Evolutionary conservation across 2,113 vertebrate genomes (phyloP).

Genomic region (Lepus timidus): DNA sequence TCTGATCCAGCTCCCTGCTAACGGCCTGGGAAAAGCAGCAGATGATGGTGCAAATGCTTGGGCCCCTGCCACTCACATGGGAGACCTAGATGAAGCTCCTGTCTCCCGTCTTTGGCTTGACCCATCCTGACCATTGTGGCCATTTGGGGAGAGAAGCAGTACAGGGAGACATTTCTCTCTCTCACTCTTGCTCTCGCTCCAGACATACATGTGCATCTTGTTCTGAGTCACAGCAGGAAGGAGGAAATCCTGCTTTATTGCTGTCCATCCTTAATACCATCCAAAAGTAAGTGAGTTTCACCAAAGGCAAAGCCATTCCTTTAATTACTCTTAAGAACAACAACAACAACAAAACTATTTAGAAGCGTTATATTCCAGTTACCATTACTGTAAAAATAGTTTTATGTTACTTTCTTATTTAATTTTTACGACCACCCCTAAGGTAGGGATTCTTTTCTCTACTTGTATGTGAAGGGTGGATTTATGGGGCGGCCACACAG

Average conservation of each 20-base stretch:
- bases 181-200: no score
- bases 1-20: no score
- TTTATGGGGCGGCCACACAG: no score
- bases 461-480: neutral
- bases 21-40: no score
- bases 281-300: constrained; percentile 36
- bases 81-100: no score
- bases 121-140: neutral
- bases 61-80: no score
- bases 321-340: neutral
- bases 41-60: no score
- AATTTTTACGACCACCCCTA: neutral
- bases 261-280: neutral
- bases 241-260: neutral
- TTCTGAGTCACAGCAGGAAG: neutral
- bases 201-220: neutral
- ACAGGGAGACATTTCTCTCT: no score
- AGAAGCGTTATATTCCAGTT: neutral
- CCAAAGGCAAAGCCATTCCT: neutral
- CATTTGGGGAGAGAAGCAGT: neutral
- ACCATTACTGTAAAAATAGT: neutral
- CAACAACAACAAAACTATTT: neutral
- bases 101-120: no score
- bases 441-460: neutral
- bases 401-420: constrained; percentile 7